A percentile compares a stretch with the other conserved stretches of the same genome.
Evolutionary conservation across 35 echinoderm and acorn worm species (phyloP).

Genomic region (Diadema setosum): DNA sequence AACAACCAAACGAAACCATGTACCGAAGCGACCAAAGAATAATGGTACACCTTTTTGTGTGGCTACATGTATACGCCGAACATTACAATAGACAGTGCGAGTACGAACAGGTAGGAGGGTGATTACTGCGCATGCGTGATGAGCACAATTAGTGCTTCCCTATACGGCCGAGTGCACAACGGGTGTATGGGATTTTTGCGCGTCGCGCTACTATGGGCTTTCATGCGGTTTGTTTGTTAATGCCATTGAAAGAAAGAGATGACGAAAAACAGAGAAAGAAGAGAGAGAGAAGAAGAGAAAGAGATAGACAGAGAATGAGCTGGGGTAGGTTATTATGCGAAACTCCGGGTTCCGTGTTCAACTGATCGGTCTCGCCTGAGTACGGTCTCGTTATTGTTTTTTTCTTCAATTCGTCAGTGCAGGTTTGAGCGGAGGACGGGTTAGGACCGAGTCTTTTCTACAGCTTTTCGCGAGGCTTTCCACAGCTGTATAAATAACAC

Average conservation of each 20-base stretch:
- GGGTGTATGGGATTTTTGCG: not conserved
- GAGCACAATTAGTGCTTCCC: not conserved
- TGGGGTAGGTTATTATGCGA: no score
- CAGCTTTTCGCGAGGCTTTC: not conserved
- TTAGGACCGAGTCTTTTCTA: not conserved
- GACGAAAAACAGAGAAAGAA: no score
- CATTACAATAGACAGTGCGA: not conserved
- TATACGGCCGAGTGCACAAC: not conserved
- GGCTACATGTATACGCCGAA: no score
- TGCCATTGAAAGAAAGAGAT: no score
- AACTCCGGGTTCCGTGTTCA: no score
- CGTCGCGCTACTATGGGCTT: not conserved
- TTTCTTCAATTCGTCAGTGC: not conserved
- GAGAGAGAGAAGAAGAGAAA: not conserved
- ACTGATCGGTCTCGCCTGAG: no score
- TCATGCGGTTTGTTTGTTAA: no score
- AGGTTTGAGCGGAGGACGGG: not conserved
- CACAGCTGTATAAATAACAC: constrained; percentile 11
- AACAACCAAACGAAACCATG: no score
- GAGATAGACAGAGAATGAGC: not conserved
- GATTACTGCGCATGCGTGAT: not conserved
- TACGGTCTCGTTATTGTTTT: not conserved
- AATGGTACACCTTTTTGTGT: no score
- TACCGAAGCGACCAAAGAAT: no score
- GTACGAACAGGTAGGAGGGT: not conserved